phyloP scores from a whole-genome alignment of 2,113 vertebrate genomes.

The Riparia riparia region DNA sequence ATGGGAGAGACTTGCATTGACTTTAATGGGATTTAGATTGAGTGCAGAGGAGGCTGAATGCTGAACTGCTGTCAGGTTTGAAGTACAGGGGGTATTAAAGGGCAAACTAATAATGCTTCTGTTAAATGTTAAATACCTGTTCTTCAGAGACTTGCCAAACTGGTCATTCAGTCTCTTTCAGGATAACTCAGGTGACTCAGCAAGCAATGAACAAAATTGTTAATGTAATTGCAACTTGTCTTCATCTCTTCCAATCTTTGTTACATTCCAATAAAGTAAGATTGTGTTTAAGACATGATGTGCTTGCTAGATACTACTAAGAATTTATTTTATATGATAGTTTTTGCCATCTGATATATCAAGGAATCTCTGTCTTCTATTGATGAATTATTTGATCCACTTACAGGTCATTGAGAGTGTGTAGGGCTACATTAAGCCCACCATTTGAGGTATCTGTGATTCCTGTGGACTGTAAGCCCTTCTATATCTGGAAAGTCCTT shows the following conservation, averaged over 20 bases:
- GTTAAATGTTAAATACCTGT: slow-evolving; percentile 39
- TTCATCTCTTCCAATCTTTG: neutral
- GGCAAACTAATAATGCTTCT: slow-evolving; percentile 52
- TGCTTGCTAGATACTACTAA: neutral
- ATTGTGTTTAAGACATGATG: neutral
- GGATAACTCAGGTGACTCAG: neutral
- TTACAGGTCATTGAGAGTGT: neutral
- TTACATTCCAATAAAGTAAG: neutral
- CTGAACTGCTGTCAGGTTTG: slow-evolving; percentile 17
- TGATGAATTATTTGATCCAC: neutral
- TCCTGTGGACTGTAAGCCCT: neutral
- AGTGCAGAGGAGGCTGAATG: neutral
- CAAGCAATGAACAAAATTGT: slow-evolving; percentile 19
- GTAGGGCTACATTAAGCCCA: neutral
- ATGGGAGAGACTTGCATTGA: slow-evolving; percentile 21
- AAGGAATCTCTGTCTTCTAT: neutral
- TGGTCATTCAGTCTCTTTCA: slow-evolving; percentile 19
- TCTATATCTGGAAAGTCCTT: neutral
- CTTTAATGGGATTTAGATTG: slow-evolving; percentile 58
- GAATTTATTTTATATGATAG: neutral
- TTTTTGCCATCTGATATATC: neutral
- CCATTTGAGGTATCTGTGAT: neutral
- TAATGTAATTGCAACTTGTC: neutral
- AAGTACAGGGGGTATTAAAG: slow-evolving; percentile 41
- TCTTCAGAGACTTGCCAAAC: slow-evolving; percentile 28